phyloP scores from a whole-genome alignment of 2,797 vertebrate genomes.

The Micromesistius poutassou region DNA sequence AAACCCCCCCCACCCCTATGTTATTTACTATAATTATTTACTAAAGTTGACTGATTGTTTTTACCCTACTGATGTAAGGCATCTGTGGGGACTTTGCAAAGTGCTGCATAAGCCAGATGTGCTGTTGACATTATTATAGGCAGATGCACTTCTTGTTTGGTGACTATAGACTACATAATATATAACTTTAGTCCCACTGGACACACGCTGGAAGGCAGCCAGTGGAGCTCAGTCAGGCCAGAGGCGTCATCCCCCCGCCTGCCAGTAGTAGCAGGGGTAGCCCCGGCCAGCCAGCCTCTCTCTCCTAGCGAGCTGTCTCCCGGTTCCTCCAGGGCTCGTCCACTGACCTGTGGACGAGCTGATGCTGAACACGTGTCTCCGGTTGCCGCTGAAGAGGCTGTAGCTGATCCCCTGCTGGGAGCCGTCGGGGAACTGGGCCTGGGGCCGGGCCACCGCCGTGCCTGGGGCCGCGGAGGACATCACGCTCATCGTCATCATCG shows the following conservation, averaged over 20 bases:
- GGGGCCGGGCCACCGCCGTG: constrained; percentile 79
- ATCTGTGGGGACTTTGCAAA: too few relatives aligned
- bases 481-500: too few relatives aligned
- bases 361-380: constrained; percentile 82
- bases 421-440: constrained; percentile 81
- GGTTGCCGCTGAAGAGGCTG: constrained; percentile 93
- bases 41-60: too few relatives aligned
- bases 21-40: too few relatives aligned
- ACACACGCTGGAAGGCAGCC: not conserved
- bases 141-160: too few relatives aligned
- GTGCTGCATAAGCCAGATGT: too few relatives aligned
- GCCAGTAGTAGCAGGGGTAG: not conserved
- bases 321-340: not conserved
- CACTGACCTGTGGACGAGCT: constrained; percentile 83
- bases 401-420: constrained; percentile 84
- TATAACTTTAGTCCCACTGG: not conserved
- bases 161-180: too few relatives aligned
- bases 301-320: not conserved
- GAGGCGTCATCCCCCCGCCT: too few relatives aligned
- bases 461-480: constrained; percentile 65
- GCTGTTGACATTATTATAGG: too few relatives aligned
- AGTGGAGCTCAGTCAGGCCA: not conserved
- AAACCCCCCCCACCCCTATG: too few relatives aligned
- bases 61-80: too few relatives aligned
- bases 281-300: not conserved